Percentiles rank a stretch among this genome's conserved stretches.
phyloP scores from a whole-genome alignment of 2,797 vertebrate species.

The Dryobates pubescens region DNA sequence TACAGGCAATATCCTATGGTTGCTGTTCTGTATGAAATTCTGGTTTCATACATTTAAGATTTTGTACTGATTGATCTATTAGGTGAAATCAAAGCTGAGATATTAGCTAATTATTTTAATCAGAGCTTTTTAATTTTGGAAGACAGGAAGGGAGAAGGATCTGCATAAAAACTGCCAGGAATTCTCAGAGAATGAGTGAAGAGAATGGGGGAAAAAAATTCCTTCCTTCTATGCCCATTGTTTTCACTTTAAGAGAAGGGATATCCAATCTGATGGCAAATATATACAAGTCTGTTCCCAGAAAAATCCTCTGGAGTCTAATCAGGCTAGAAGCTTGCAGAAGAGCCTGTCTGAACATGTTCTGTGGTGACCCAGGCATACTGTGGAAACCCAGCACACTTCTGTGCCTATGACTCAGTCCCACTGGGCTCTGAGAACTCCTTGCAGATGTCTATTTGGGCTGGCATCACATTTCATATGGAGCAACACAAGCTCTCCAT shows the following conservation, averaged over 20 bases:
- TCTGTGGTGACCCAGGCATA: background rate
- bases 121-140: background rate
- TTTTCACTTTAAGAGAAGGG: background rate
- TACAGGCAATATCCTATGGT: background rate
- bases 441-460: background rate
- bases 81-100: background rate
- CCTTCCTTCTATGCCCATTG: background rate
- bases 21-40: background rate
- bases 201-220: background rate
- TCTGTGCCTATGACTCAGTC: rapidly evolving
- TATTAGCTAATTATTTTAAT: background rate
- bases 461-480: background rate
- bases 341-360: background rate
- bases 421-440: background rate
- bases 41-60: background rate
- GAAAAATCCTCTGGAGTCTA: background rate
- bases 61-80: background rate
- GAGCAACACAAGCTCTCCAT: background rate
- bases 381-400: background rate
- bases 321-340: background rate
- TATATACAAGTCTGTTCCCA: background rate
- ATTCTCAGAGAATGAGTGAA: background rate
- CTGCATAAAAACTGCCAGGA: background rate
- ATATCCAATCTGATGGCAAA: background rate
- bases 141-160: background rate